Percentiles rank a stretch among this genome's conserved stretches.
Evolutionary conservation across 2,113 vertebrate species (phyloP).

Genomic region (Bombycilla garrulus): DNA sequence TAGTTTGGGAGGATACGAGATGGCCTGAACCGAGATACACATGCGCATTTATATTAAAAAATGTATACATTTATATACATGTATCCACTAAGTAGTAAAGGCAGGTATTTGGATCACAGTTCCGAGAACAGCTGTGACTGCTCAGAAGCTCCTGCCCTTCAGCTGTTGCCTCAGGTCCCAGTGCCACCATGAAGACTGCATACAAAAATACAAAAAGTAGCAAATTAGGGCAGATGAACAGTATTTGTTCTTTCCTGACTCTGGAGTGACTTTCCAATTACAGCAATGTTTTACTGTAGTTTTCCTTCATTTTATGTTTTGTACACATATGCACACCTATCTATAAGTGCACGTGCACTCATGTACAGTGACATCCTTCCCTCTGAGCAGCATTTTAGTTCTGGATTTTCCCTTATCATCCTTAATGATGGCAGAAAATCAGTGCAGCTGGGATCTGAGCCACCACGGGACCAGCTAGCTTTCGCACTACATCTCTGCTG

Average conservation of each 20-base stretch:
- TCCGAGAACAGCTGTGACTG: neutral
- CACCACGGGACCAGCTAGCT: neutral
- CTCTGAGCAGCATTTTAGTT: neutral
- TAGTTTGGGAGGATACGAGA: neutral
- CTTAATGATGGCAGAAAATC: neutral
- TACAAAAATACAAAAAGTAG: neutral
- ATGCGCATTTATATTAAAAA: neutral
- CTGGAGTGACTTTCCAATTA: neutral
- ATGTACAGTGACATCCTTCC: neutral
- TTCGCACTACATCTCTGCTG: accelerated
- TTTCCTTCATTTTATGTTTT: neutral
- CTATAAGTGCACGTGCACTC: neutral
- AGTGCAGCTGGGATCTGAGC: neutral
- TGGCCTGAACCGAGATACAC: neutral
- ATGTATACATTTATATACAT: neutral
- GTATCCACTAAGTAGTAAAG: neutral
- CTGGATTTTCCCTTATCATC: neutral
- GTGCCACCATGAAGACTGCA: neutral
- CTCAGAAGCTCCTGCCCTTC: neutral
- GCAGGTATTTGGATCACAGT: neutral
- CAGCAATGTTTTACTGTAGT: neutral
- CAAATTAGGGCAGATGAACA: neutral
- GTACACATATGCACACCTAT: accelerated
- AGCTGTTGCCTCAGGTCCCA: neutral
- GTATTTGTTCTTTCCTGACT: neutral